These are phyloP conservation scores for Actias luna DNA, from an alignment of 2,888 invertebrate species.

Conservation along the genomic window DNA sequence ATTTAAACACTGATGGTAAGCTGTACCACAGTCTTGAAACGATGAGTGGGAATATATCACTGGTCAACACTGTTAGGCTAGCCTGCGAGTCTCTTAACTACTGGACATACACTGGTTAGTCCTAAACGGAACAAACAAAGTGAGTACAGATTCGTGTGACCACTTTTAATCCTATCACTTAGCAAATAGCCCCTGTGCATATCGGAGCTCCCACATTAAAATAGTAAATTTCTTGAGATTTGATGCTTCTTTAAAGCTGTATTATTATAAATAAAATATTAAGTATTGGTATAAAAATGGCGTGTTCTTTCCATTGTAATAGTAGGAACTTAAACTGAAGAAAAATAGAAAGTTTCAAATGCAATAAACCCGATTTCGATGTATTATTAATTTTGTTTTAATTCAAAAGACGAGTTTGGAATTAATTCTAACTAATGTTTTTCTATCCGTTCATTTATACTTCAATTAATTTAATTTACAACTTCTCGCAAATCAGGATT, in stretches of 20 bases:
- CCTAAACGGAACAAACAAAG: no score
- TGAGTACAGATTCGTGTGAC: no score
- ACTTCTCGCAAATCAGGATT: slow-evolving; percentile 1
- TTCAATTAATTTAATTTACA: background rate
- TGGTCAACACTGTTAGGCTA: no score
- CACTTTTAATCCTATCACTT: no score
- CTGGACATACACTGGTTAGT: no score
- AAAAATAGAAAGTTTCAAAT: background rate
- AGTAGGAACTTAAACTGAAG: background rate
- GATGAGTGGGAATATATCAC: no score
- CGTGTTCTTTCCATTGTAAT: background rate
- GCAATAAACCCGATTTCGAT: background rate
- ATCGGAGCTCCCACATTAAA: no score
- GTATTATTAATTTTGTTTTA: background rate
- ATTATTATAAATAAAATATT: background rate
- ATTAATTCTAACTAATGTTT: slow-evolving; percentile 2
- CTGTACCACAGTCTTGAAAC: no score
- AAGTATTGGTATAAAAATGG: background rate
- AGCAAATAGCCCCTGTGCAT: no score
- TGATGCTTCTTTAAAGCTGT: background rate
- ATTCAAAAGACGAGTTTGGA: background rate
- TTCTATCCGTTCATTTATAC: background rate
- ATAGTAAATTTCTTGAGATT: no score
- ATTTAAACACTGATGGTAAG: no score
- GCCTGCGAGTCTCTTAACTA: no score